Evolutionary conservation across 1,140 invertebrate genomes (phyloP), one percentile per base, ranked within the genome.

Genomic region (Drosophila simulans): DNA sequence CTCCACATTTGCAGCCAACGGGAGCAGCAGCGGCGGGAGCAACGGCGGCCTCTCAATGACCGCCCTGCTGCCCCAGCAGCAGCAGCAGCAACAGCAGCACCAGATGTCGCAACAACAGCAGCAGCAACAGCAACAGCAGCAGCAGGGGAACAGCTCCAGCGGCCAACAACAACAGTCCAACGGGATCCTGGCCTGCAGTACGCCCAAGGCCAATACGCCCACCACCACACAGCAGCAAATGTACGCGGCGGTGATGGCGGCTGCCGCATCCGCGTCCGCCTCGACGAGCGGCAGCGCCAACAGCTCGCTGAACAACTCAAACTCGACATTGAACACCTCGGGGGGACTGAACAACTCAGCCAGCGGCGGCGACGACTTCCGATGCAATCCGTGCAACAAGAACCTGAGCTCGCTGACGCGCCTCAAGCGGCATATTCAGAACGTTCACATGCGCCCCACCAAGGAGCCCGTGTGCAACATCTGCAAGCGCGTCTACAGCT

Each of bases 301-400:
- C 20, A 64, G 48, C n/a, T 56, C 77, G 17, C 46, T 86, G 5
- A 86, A 82, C 31, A 86, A 82, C 37, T 70, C 82, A 11, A 51
- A 55, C 27, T n/a, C 64, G 7, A 48, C 63, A 10, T 37, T 93
- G 85, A 93, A 93, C 92, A 93, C 92, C 78, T 93, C 92, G 7
- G 73, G 73, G 13, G 31, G 60, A 37, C 40, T 77, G 5, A 75
- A 93, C 15, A 77, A 93, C 93, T 94, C 77, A 2, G 60, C 62
- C 4, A 77, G 80, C 51, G 86, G 93, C 92, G 95, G 94, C 90
- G 96, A 96, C 93, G 95, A 96, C 93, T 96, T 96, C 94, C 94
- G 96, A 93, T 97, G 96, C 94, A 96, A 96, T 94, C 96, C 96
- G 90, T 97, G 96, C 95, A 97, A 97, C 95, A 97, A 97, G 95